Evolutionary conservation across 2,888 invertebrate species (phyloP).

Genomic region (Hydraecia micacea): DNA sequence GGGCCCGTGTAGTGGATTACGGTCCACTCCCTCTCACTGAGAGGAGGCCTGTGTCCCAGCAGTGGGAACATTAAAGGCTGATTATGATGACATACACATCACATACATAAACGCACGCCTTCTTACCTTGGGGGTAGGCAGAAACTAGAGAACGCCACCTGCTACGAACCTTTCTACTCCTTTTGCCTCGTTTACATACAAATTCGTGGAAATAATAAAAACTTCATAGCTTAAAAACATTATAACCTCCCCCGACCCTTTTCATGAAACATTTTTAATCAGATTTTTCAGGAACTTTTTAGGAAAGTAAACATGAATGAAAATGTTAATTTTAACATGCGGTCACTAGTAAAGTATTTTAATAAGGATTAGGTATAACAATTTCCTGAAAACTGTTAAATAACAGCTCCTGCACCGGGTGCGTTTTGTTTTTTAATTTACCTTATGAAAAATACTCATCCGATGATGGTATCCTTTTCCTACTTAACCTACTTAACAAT

Average conservation of each 20-base stretch:
- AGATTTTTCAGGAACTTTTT: constrained; percentile 22
- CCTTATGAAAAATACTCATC: background rate
- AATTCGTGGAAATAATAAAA: background rate
- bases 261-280: constrained; percentile 19
- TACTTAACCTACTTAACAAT: too few relatives aligned
- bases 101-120: too few relatives aligned
- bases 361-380: constrained; percentile 8
- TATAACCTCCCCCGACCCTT: background rate
- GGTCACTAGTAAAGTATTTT: constrained; percentile 9
- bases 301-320: background rate
- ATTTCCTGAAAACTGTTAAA: background rate
- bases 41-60: too few relatives aligned
- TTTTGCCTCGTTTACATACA: too few relatives aligned
- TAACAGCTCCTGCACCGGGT: background rate
- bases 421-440: background rate
- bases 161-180: too few relatives aligned
- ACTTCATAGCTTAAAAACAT: background rate
- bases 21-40: too few relatives aligned
- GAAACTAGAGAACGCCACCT: too few relatives aligned
- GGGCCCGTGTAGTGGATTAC: too few relatives aligned
- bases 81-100: too few relatives aligned
- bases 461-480: too few relatives aligned
- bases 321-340: background rate
- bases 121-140: too few relatives aligned
- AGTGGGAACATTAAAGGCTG: too few relatives aligned